Percentiles rank a stretch among this genome's conserved stretches.
Conservation (phyloP, 2,797 vertebrate genomes). For the Fratercula arctica region DNA sequence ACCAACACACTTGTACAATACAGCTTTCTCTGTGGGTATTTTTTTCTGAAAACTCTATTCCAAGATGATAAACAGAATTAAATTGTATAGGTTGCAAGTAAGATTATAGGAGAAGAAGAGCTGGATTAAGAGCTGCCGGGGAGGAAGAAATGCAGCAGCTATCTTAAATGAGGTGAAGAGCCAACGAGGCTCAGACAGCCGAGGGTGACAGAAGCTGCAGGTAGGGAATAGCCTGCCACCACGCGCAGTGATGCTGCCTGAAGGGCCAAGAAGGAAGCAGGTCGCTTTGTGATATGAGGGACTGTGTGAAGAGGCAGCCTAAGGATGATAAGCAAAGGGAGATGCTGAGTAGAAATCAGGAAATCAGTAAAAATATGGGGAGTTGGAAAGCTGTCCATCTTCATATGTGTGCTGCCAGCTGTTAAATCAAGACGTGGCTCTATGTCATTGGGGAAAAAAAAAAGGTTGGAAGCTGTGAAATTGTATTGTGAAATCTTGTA, state of each 20-base stretch:
- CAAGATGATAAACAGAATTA: neutral
- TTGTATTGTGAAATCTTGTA: neutral
- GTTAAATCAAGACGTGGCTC: neutral
- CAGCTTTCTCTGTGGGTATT: neutral
- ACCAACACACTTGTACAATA: neutral
- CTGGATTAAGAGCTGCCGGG: neutral
- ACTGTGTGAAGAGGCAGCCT: neutral
- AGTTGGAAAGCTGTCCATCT: neutral
- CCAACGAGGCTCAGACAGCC: neutral
- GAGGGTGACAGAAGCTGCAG: neutral
- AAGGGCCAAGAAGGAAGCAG: neutral
- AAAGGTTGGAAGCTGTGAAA: neutral
- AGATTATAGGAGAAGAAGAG: neutral
- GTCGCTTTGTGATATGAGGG: accelerated
- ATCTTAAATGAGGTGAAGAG: neutral
- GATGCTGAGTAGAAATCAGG: neutral
- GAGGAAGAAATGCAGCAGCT: neutral
- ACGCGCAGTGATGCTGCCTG: accelerated
- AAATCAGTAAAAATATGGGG: neutral
- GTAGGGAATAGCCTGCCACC: neutral
- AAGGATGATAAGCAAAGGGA: neutral
- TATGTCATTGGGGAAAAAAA: neutral
- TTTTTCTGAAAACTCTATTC: neutral
- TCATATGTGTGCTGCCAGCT: neutral
- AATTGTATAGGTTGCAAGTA: neutral